Conservation (phyloP, 2,797 vertebrate genomes). For the Alcedo quadribrachys region DNA sequence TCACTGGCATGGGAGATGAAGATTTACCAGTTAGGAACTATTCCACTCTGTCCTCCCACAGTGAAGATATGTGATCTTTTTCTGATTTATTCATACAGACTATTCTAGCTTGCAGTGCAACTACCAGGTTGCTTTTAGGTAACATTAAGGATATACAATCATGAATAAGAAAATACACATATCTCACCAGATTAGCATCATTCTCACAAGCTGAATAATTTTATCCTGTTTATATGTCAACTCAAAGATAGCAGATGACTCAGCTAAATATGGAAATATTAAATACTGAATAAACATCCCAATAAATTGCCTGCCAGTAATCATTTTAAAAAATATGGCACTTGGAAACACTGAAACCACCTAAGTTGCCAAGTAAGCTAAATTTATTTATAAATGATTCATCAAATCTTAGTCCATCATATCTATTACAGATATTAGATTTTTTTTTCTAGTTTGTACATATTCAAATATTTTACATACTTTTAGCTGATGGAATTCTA, state of each 20-base stretch:
- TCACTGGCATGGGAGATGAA: background rate
- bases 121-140: background rate
- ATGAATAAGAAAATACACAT: background rate
- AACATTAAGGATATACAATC: background rate
- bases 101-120: background rate
- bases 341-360: background rate
- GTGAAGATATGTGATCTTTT: background rate
- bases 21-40: background rate
- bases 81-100: background rate
- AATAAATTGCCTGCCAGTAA: slow-evolving; percentile 2
- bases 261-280: background rate
- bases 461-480: background rate
- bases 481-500: background rate
- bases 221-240: background rate
- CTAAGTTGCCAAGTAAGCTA: background rate
- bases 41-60: background rate
- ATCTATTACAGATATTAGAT: background rate
- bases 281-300: background rate
- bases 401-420: background rate
- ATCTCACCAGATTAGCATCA: background rate
- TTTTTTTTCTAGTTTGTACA: background rate
- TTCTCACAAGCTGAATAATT: background rate
- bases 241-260: background rate
- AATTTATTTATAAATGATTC: background rate
- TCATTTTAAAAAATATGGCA: background rate